Conservation (phyloP, 2,797 vertebrate species). For the Hydrolagus colliei region DNA sequence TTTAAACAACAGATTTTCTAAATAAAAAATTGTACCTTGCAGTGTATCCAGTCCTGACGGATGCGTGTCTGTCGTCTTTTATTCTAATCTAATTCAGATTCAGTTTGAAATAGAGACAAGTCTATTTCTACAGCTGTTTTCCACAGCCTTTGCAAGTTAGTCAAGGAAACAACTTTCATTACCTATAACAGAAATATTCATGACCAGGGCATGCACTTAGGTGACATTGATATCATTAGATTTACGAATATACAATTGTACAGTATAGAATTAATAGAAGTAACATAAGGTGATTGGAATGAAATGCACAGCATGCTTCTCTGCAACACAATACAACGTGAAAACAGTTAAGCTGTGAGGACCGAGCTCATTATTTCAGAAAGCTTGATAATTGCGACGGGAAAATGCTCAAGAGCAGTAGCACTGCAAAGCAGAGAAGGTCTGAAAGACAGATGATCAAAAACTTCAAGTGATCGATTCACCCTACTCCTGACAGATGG, state of each 20-base stretch:
- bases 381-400: background rate
- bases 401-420: background rate
- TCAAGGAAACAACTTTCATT: background rate
- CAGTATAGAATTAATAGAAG: background rate
- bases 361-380: constrained; percentile 17
- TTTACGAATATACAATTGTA: background rate
- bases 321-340: background rate
- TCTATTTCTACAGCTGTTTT: background rate
- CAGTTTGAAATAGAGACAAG: background rate
- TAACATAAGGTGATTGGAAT: background rate
- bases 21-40: background rate
- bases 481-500: background rate
- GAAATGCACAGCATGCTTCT: background rate
- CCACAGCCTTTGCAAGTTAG: background rate
- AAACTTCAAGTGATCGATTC: constrained; percentile 3
- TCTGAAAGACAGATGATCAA: background rate
- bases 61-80: background rate
- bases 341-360: background rate
- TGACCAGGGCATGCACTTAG: background rate
- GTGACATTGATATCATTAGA: background rate
- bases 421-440: background rate
- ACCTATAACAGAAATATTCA: background rate
- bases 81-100: background rate
- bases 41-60: background rate
- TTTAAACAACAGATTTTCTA: too few species aligned